Percentiles rank a stretch among this genome's conserved stretches.
Conservation (phyloP, 1,140 invertebrate species). For the Zaprionus davidi region DNA sequence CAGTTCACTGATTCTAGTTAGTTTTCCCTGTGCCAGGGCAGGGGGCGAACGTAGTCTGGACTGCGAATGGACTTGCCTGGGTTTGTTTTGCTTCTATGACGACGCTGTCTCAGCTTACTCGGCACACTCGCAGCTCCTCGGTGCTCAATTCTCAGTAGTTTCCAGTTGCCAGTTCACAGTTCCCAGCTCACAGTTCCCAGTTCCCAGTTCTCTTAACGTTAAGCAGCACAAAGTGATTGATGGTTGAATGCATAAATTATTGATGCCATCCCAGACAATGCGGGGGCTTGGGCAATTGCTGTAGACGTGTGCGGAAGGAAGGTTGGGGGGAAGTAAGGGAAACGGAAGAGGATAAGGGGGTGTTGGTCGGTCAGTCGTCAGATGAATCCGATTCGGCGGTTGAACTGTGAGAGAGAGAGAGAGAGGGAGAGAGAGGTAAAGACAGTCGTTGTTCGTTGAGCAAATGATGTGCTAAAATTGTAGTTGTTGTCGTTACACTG, state of each 20-base stretch:
- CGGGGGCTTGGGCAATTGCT: conserved; percentile 24
- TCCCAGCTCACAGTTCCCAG: conserved; percentile 30
- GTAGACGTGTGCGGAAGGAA: conserved; percentile 15
- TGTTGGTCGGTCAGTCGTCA: conserved; percentile 5
- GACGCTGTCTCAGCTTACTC: conserved; percentile 10
- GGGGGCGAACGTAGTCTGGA: conserved; percentile 10
- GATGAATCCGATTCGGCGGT: conserved; percentile 40
- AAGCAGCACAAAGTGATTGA: conserved; percentile 81
- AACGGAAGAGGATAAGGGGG: neutral
- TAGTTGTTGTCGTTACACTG: conserved; percentile 44
- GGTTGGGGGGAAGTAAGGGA: conserved; percentile 6
- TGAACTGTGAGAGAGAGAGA: conserved; percentile 32
- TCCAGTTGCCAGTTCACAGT: conserved; percentile 24
- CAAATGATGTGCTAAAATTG: conserved; percentile 67
- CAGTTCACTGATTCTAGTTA: conserved; percentile 78
- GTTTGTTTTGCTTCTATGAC: conserved; percentile 43
- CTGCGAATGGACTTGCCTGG: conserved; percentile 33
- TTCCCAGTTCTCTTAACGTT: conserved; percentile 57
- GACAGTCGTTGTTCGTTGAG: conserved; percentile 11
- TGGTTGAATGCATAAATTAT: conserved; percentile 82
- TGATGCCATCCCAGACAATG: conserved; percentile 74
- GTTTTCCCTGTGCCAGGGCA: conserved; percentile 30
- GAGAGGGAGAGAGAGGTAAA: conserved; percentile 12
- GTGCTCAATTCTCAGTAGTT: conserved; percentile 40
- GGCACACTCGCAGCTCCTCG: neutral